Percentiles rank a stretch among this genome's conserved stretches.
phyloP scores from a whole-genome alignment of 2,113 vertebrate species.

The Blennius ocellaris region DNA sequence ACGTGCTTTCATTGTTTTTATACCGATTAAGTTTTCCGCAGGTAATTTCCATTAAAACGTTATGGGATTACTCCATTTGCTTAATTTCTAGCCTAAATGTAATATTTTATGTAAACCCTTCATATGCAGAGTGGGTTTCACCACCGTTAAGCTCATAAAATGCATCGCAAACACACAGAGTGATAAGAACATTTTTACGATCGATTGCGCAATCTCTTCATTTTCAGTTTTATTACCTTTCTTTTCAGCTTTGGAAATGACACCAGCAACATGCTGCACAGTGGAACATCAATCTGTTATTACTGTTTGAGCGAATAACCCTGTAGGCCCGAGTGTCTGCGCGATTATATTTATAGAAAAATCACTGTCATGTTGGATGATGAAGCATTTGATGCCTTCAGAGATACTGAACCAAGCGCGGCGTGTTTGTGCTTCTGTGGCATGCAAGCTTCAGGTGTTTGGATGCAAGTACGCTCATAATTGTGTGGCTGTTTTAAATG shows the following conservation, averaged over 20 bases:
- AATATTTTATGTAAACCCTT: not conserved
- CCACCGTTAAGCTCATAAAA: conserved; percentile 14
- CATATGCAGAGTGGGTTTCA: conserved; percentile 18
- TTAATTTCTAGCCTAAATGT: not conserved
- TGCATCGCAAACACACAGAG: conserved; percentile 1
- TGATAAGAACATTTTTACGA: conserved; percentile 8
- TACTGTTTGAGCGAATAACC: conserved; percentile 41
- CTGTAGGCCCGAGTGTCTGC: conserved; percentile 13
- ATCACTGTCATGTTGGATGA: conserved; percentile 42
- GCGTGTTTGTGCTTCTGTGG: not conserved
- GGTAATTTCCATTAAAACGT: not conserved
- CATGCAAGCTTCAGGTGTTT: not conserved
- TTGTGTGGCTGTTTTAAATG: too few relatives aligned
- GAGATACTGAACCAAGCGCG: conserved; percentile 5
- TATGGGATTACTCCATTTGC: not conserved
- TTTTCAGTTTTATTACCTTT: conserved; percentile 5
- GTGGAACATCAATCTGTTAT: conserved; percentile 43
- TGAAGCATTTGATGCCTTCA: conserved; percentile 36
- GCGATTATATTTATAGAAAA: conserved; percentile 45
- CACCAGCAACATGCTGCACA: conserved; percentile 6
- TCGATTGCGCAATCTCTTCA: conserved; percentile 23
- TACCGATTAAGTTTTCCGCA: not conserved
- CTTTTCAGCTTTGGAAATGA: conserved; percentile 20
- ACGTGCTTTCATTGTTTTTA: not conserved
- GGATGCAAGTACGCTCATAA: too few relatives aligned